Conservation (phyloP, 2,113 vertebrate genomes). For the Apodemus speciosus region DNA sequence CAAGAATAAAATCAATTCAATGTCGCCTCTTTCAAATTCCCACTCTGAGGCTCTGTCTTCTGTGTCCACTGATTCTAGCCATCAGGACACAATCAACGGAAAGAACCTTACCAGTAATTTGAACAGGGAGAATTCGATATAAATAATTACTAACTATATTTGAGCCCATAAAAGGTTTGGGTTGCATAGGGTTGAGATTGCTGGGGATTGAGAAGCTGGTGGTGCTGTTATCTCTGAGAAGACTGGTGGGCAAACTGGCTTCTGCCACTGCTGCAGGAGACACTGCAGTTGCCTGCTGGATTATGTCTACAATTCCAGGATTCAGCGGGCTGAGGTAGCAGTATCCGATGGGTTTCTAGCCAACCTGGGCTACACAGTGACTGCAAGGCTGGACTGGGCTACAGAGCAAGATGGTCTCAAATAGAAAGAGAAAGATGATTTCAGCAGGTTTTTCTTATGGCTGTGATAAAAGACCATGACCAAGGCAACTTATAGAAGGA, state of each 20-base stretch:
- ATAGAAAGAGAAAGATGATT: too few relatives aligned
- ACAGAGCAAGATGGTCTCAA: too few relatives aligned
- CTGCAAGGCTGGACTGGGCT: too few relatives aligned
- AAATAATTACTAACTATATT: background rate
- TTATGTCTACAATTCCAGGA: background rate
- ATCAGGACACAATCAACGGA: background rate
- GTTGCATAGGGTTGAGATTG: background rate
- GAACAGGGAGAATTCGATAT: background rate
- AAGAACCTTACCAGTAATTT: background rate
- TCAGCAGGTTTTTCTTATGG: too few relatives aligned
- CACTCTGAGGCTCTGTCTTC: background rate
- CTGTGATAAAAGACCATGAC: too few relatives aligned
- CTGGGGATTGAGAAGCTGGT: background rate
- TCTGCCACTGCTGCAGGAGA: background rate
- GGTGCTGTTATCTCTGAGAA: background rate
- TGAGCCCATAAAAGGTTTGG: background rate
- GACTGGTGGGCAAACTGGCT: background rate
- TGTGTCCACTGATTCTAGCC: background rate
- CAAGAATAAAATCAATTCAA: background rate
- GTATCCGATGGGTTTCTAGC: background rate
- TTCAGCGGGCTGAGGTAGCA: background rate
- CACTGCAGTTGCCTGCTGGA: background rate
- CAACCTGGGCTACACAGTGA: background rate
- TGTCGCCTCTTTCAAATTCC: background rate
- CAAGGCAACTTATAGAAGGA: too few relatives aligned